Conservation (phyloP, 2,888 invertebrate species). For the Eupithecia subfuscata region DNA sequence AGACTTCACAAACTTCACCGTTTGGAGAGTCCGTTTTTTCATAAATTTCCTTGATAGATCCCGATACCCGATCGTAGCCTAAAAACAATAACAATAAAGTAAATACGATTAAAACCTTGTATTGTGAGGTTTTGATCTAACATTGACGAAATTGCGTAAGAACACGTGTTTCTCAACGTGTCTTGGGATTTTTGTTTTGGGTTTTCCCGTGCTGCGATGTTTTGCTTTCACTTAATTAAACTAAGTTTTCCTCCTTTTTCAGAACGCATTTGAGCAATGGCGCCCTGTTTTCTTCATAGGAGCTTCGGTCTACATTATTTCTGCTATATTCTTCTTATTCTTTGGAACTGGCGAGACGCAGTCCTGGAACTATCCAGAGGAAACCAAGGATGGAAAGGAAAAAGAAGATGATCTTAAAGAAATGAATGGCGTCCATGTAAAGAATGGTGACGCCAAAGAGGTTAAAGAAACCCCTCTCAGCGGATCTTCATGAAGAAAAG, state of each 20-base stretch:
- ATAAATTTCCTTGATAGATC: too few species aligned
- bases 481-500: constrained; percentile 52
- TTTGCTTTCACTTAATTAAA: constrained; percentile 21
- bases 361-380: constrained; percentile 85
- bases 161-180: constrained; percentile 2
- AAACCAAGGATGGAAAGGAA: constrained; percentile 52
- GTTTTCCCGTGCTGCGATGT: constrained; percentile 30
- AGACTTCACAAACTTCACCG: too few species aligned
- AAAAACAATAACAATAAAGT: background rate
- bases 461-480: constrained; percentile 69
- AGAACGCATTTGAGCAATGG: constrained; percentile 90
- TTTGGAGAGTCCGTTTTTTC: too few species aligned
- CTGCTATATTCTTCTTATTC: constrained; percentile 87
- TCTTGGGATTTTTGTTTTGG: constrained; percentile 8
- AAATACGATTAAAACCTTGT: background rate
- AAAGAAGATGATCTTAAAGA: constrained; percentile 60
- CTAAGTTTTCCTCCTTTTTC: constrained; percentile 36
- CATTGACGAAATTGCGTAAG: background rate
- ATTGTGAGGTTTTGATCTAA: background rate
- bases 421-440: constrained; percentile 52
- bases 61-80: too few species aligned
- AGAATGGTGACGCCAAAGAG: constrained; percentile 61
- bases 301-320: constrained; percentile 87
- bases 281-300: constrained; percentile 89
- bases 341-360: constrained; percentile 89